Conservation (phyloP, 2,113 vertebrate genomes). For the Phrynosoma platyrhinos region DNA sequence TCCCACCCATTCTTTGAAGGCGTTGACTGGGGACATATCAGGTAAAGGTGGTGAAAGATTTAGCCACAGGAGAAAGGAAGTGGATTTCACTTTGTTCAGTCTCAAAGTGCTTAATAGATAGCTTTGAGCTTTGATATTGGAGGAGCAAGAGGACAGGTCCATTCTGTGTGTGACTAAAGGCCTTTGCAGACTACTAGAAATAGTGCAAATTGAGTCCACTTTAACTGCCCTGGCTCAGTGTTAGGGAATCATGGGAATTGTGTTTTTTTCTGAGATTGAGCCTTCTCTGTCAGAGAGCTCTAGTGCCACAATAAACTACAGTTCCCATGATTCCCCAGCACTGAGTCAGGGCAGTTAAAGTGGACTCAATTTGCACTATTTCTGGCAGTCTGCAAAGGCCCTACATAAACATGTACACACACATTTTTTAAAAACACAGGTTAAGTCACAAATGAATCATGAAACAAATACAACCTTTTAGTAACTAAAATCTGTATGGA, state of each 20-base stretch:
- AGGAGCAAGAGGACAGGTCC: neutral
- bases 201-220: too few species aligned
- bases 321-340: too few species aligned
- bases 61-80: neutral
- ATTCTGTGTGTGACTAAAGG: neutral
- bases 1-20: slow-evolving; percentile 93
- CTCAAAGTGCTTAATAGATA: neutral
- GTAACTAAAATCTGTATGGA: neutral
- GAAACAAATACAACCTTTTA: neutral
- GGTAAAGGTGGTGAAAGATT: slow-evolving; percentile 75
- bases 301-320: too few species aligned
- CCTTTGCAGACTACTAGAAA: too few species aligned
- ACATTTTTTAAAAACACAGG: neutral
- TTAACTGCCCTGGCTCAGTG: too few species aligned
- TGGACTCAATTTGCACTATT: too few species aligned
- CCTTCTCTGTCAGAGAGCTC: too few species aligned
- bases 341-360: too few species aligned
- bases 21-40: slow-evolving; percentile 98
- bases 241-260: too few species aligned
- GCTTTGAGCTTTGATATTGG: neutral
- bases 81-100: neutral
- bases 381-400: too few species aligned
- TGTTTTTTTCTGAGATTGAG: too few species aligned
- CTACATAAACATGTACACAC: neutral
- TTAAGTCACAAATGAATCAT: neutral